Evolutionary conservation across 92 coral and sea anemone genomes (phyloP).

Genomic region (Pocillopora meandrina): DNA sequence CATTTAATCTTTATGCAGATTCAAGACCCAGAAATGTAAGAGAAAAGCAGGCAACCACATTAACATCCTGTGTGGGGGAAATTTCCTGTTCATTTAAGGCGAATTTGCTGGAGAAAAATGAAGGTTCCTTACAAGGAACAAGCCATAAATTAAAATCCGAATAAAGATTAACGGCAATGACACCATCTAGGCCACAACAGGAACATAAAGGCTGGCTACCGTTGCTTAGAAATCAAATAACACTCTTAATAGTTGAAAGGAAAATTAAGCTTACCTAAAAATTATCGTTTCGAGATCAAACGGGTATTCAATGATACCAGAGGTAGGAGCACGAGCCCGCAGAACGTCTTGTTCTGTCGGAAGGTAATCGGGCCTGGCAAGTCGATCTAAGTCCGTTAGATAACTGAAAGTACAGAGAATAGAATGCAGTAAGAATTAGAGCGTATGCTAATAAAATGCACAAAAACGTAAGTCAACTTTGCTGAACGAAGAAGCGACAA

Average conservation of each 20-base stretch:
- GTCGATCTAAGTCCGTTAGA: slow-evolving; percentile 92
- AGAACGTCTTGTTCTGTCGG: slow-evolving; percentile 99
- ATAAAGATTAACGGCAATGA: neutral
- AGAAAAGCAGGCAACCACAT: slow-evolving; percentile 21
- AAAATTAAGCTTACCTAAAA: slow-evolving; percentile 83
- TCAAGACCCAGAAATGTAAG: slow-evolving; percentile 7
- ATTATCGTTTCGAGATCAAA: slow-evolving; percentile 99
- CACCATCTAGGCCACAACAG: slow-evolving; percentile 22
- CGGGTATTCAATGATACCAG: slow-evolving; percentile 98
- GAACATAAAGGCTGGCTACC: slow-evolving; percentile 32
- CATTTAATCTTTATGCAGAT: slow-evolving; percentile 37
- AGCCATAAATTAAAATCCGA: slow-evolving; percentile 15
- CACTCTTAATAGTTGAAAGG: slow-evolving; percentile 27
- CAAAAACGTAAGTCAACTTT: slow-evolving; percentile 29
- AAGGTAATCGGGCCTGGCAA: slow-evolving; percentile 89
- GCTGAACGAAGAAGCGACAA: slow-evolving; percentile 3
- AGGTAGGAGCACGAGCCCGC: slow-evolving; percentile 98
- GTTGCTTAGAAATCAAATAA: slow-evolving; percentile 50
- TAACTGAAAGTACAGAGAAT: slow-evolving; percentile 63
- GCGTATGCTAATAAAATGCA: neutral
- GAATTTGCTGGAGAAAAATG: slow-evolving; percentile 19
- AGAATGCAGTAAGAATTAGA: slow-evolving; percentile 22
- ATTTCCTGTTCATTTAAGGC: slow-evolving; percentile 39
- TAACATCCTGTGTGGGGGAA: slow-evolving; percentile 51
- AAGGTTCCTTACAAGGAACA: slow-evolving; percentile 14